Base-by-base conservation (phyloP, 2,888 invertebrate species). In the Diarsia mendica region DNA sequence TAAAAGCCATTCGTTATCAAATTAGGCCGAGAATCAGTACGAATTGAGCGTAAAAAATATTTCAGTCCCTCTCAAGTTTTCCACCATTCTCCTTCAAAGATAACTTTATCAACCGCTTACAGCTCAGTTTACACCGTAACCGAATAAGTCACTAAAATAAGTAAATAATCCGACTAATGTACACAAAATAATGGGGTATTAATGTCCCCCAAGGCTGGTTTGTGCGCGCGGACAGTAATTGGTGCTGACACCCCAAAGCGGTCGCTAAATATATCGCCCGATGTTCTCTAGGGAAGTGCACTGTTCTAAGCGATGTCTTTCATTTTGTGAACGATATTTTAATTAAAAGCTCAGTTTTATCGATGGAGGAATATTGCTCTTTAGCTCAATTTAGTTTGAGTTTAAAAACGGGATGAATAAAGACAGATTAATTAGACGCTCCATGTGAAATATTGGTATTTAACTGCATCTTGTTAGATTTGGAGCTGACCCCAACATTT, bases 221-320 rank as follows among this genome's bases (percentile, higher is more conserved):
- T 51, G 67, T 46, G 70, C 20, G 66, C 67, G 65, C 51, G 44
- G 82, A 85, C 69, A 51, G 71, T 73, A 85, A 83, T 78, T 72
- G 83, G 69, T 67, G 86, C 53, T 63, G 79, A 85, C 86, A 83
- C 70, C 79, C 70, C 66, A 70, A 82, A 85, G 67, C 67, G 82
- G 67, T 82, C 23, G 51, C 61, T 70, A 61, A 77, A 82, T 83
- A 82, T 85, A 85, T 82, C 53, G 33, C 51, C 5, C 67, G 49
- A 60, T 76, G 13, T 18, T 60, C 69, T 60, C 72, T 63, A 2
- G 69, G 68, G 61, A 51, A 53, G 51, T 69, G 63, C 58, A 67
- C 6, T 49, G 63, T 64, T 55, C 63, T 63, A 69, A 72, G 23
- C 39, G 49, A 72, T 72, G 11, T 4, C 46, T 6, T 82, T 82